Conservation (phyloP, 2,797 vertebrate species). For the Amblyopsis hoosieri region DNA sequence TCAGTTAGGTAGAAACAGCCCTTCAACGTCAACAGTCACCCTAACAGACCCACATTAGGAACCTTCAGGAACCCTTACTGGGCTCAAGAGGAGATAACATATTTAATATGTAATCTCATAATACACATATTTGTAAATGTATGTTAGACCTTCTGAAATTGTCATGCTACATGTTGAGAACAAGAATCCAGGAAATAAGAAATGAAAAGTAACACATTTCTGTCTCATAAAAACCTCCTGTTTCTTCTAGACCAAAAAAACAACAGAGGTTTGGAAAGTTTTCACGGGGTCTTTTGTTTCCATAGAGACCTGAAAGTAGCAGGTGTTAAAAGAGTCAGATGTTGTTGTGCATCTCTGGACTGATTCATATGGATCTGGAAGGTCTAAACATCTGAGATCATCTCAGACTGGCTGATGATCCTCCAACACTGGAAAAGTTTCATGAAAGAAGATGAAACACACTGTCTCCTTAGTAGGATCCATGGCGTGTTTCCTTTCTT, state of each 20-base stretch:
- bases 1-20: conserved; percentile 28
- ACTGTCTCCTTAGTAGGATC: conserved; percentile 32
- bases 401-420: neutral
- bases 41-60: conserved; percentile 10
- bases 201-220: conserved; percentile 1
- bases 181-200: conserved; percentile 25
- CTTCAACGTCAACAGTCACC: conserved; percentile 31
- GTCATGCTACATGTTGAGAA: conserved; percentile 28
- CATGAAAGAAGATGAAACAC: neutral
- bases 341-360: no score
- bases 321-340: no score
- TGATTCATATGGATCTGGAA: no score
- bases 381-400: no score
- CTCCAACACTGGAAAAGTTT: neutral
- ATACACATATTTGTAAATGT: conserved; percentile 26
- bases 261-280: no score
- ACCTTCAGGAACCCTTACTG: conserved; percentile 40
- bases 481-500: conserved; percentile 45
- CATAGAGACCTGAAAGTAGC: no score
- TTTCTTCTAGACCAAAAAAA: neutral
- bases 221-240: conserved; percentile 28
- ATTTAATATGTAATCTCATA: conserved; percentile 1
- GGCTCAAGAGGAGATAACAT: conserved; percentile 31
- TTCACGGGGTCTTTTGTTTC: no score
- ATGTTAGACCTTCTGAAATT: conserved; percentile 23